Conservation (phyloP, 2,888 invertebrate genomes). For the Amitus sp. region DNA sequence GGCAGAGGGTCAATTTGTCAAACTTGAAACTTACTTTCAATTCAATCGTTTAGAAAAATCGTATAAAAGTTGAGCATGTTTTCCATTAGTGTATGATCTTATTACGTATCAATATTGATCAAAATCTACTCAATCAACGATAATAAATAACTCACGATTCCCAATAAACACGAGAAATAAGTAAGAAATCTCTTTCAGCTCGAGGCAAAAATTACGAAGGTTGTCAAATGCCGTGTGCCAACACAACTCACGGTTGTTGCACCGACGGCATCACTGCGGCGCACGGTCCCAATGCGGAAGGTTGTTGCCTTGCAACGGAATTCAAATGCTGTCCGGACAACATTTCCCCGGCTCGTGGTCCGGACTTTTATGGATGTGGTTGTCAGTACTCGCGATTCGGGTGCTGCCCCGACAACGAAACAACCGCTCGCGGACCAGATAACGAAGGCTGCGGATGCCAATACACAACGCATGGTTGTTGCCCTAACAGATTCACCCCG, state of each 20-base stretch:
- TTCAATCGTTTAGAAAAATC: too few species aligned
- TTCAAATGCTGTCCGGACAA: constrained; percentile 95
- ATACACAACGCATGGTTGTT: constrained; percentile 80
- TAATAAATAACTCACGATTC: neutral
- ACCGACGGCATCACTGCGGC: constrained; percentile 85
- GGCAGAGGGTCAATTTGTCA: too few species aligned
- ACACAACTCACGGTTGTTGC: constrained; percentile 86
- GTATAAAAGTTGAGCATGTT: too few species aligned
- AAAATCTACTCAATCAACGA: neutral
- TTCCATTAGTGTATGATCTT: too few species aligned
- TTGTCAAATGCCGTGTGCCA: constrained; percentile 77
- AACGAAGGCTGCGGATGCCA: constrained; percentile 87
- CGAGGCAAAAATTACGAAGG: constrained; percentile 78
- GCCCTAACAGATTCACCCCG: constrained; percentile 82
- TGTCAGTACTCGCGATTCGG: constrained; percentile 82
- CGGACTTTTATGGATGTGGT: constrained; percentile 77
- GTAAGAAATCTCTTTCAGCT: constrained; percentile 67
- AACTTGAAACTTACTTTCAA: too few species aligned
- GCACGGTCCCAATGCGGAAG: constrained; percentile 84
- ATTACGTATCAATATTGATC: too few species aligned
- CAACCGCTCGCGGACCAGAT: constrained; percentile 80
- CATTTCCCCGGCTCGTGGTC: constrained; percentile 82
- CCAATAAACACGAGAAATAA: neutral
- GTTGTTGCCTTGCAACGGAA: constrained; percentile 79
- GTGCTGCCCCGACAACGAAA: constrained; percentile 87